Evolutionary conservation across 1,140 invertebrate genomes (phyloP).

Genomic region (Drosophila insularis): DNA sequence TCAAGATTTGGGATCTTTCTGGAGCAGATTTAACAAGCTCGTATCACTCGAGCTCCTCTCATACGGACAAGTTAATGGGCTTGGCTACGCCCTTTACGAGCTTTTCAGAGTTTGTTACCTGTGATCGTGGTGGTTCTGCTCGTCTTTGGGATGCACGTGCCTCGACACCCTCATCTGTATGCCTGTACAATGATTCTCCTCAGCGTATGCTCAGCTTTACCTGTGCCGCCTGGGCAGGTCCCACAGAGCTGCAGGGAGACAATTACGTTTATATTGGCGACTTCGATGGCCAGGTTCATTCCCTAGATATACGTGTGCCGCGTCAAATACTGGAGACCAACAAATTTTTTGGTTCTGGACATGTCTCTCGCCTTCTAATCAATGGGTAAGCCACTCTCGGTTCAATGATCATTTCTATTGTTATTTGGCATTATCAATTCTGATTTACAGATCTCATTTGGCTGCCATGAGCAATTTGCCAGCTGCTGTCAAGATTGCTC

Average conservation of each 20-base stretch:
- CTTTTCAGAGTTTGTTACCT: conserved; percentile 47
- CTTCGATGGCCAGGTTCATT: conserved; percentile 61
- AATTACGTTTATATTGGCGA: conserved; percentile 61
- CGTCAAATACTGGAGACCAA: conserved; percentile 27
- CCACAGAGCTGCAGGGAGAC: conserved; percentile 44
- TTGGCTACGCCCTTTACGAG: conserved; percentile 38
- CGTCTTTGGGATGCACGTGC: conserved; percentile 62
- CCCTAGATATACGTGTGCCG: conserved; percentile 53
- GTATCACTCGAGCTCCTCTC: conserved; percentile 38
- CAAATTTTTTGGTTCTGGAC: conserved; percentile 36
- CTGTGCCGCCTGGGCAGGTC: conserved; percentile 40
- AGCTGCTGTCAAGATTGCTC: conserved; percentile 41
- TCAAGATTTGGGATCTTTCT: conserved; percentile 62
- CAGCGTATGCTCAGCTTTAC: conserved; percentile 51
- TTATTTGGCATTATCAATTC: not conserved
- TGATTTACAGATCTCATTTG: conserved; percentile 30
- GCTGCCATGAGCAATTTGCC: conserved; percentile 58
- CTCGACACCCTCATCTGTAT: conserved; percentile 42
- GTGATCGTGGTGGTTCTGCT: conserved; percentile 61
- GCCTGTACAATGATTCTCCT: conserved; percentile 43
- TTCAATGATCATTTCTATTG: not conserved
- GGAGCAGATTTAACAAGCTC: conserved; percentile 49
- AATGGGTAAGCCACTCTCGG: conserved; percentile 42
- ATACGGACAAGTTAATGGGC: conserved; percentile 54
- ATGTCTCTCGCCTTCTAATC: conserved; percentile 37